Base-by-base conservation (phyloP, 2,888 invertebrate species). In the Electrophaes corylata region DNA sequence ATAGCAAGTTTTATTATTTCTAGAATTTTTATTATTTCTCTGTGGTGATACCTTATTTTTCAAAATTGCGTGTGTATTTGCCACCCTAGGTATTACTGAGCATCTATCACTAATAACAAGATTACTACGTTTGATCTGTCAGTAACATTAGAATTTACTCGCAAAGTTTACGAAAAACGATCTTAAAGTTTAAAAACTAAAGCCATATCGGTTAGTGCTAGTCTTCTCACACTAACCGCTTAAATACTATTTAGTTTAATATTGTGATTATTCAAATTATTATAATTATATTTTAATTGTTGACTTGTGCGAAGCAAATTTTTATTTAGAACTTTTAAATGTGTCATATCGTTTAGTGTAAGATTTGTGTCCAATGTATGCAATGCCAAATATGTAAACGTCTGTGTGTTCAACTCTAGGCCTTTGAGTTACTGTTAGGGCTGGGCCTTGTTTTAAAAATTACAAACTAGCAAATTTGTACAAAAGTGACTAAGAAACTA, bases 271-370 rank as follows among this genome's bases (percentile, higher is more conserved):
- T 75, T 61, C 48, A 61, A 64, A 62, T 65, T 66, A 64, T 61
- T 55, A 55, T 68, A 70, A 70, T 73, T 75, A 73, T 75, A 73
- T 75, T 79, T 75, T 71, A 76, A 77, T 75, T 69, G 78, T 83
- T 79, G 83, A 83, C 81, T 78, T 66, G 70, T 69, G 68, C 23
- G 46, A 68, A 72, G 68, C 67, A 67, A 71, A 73, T 73, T 66
- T 77, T 76, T 75, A 76, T 73, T 70, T 67, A 70, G 73, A 72
- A 62, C 16, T 53, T 49, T 51, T 56, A 58, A 29, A 58, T 69
- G 84, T 84, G 83, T 84, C 82, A 83, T 84, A 83, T 80, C 73
- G 75, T 79, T 72, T 68, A 66, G 71, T 76, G 75, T 77, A 67
- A 72, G 58, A 57, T 60, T 63, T 67, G 69, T 66, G 68, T 67